Evolutionary conservation across 2,888 invertebrate genomes (phyloP).

Genomic region (Chymomyza fuscimana): DNA sequence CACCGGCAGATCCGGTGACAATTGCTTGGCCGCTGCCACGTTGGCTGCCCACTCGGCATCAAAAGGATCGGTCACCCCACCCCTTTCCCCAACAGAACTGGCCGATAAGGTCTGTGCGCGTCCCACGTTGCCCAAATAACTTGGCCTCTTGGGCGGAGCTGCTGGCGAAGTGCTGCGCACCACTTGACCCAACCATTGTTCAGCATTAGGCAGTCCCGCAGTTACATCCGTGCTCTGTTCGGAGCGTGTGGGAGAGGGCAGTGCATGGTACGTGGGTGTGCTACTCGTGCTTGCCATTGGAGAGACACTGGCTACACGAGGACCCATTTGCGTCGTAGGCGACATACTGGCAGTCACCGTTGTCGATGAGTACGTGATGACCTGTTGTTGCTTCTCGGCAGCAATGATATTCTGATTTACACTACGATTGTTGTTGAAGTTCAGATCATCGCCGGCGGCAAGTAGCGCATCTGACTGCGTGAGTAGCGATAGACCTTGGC

Average conservation of each 20-base stretch:
- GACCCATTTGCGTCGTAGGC: conserved; percentile 81
- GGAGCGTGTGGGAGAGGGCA: conserved; percentile 62
- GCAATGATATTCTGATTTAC: conserved; percentile 81
- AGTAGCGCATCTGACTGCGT: conserved; percentile 81
- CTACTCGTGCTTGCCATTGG: conserved; percentile 77
- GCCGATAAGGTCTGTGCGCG: conserved; percentile 83
- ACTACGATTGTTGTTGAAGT: conserved; percentile 82
- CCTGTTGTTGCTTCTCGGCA: conserved; percentile 73
- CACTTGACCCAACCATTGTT: conserved; percentile 90
- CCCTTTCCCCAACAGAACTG: conserved; percentile 77
- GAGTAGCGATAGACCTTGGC: conserved; percentile 85
- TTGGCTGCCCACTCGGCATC: conserved; percentile 89
- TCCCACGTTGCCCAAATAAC: conserved; percentile 81
- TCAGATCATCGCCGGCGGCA: conserved; percentile 80
- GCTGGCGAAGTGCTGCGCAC: conserved; percentile 83
- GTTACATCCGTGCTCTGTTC: conserved; percentile 70
- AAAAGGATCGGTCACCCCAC: conserved; percentile 83
- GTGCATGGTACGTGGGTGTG: conserved; percentile 39
- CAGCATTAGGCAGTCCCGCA: conserved; percentile 86
- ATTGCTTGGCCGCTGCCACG: conserved; percentile 79
- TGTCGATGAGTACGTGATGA: conserved; percentile 53
- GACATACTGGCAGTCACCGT: conserved; percentile 52
- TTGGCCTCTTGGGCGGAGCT: conserved; percentile 81
- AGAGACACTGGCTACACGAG: conserved; percentile 82
- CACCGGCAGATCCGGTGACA: conserved; percentile 80